These are phyloP conservation scores for Monoplex corrugatus DNA, from an alignment of 2,888 invertebrate genomes.

Conservation along the genomic window DNA sequence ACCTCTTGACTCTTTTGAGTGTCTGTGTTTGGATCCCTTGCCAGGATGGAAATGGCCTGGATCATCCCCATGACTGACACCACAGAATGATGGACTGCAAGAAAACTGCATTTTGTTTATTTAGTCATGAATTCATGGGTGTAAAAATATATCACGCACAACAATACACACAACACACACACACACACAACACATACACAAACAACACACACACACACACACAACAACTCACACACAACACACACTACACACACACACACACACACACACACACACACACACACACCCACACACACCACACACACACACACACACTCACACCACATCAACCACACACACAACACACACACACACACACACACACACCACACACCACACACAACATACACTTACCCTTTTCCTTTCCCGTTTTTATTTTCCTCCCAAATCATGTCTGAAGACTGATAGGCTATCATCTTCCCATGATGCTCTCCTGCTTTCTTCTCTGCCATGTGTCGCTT, in stretches of 20 bases:
- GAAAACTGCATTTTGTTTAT: not conserved
- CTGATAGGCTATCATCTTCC: conserved; percentile 93
- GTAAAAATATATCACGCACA: not conserved
- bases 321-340: not conserved
- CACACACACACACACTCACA: conserved; percentile 15
- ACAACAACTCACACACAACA: not conserved
- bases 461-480: conserved; percentile 84
- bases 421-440: conserved; percentile 88
- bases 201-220: conserved; percentile 9
- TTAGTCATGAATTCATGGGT: not conserved
- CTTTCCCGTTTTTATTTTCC: conserved; percentile 45
- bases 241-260: not conserved
- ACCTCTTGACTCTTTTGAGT: not conserved
- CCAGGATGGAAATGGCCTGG: not conserved
- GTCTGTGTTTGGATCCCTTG: not conserved
- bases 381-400: not conserved
- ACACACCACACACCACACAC: conserved; percentile 16
- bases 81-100: conserved; percentile 51
- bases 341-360: conserved; percentile 19
- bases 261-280: conserved; percentile 16
- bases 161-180: not conserved
- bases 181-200: conserved; percentile 20
- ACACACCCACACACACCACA: not conserved
- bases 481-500: conserved; percentile 90
- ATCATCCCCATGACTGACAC: conserved; percentile 46